Base-by-base conservation (phyloP, 2,888 invertebrate genomes). In the Tenthredo livida region DNA sequence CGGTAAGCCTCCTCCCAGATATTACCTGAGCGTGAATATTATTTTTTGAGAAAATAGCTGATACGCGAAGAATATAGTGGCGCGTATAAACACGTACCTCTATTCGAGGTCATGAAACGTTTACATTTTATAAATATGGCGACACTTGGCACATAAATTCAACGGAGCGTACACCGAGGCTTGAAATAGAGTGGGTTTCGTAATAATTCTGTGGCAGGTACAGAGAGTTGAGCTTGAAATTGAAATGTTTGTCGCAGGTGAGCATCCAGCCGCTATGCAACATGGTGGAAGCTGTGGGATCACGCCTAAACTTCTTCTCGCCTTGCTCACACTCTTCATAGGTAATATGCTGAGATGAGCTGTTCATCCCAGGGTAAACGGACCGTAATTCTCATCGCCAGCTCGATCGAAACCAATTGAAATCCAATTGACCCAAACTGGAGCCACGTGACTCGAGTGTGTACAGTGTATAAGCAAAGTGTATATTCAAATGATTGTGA, bases 241-340 rank as follows among this genome's bases (percentile, higher is more conserved):
- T 83, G 67, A 83, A 83, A 70, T 83, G 29, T 83, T 83, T 83
- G 83, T 83, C 67, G 77, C 88, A 92, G 92, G 91, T 72, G 92
- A 92, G 86, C 91, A 91, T 89, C 92, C 92, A 15, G 92, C 92
- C 65, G 92, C 92, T 84, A 92, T 92, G 92, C 92, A 92, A 84
- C 91, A 91, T 85, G 92, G 92, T 12, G 89, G 89, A 17, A 90
- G 90, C 73, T 89, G 89, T 21, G 88, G 88, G 86, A 88, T 88
- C 73, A 90, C 90, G 86, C 88, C 88, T 73, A 89, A 88, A 85
- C 87, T 89, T 33, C 87, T 90, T 80, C 86, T 90, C 58, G 88
- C 90, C 87, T 87, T 89, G 84, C 80, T 89, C 85, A 87, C 89
- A 72, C 86, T 90, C 15, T 86, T 89, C 58, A 80, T 88, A 85